phyloP scores from a whole-genome alignment of 35 echinoderm and acorn worm species.

The Heliocidaris tuberculata region DNA sequence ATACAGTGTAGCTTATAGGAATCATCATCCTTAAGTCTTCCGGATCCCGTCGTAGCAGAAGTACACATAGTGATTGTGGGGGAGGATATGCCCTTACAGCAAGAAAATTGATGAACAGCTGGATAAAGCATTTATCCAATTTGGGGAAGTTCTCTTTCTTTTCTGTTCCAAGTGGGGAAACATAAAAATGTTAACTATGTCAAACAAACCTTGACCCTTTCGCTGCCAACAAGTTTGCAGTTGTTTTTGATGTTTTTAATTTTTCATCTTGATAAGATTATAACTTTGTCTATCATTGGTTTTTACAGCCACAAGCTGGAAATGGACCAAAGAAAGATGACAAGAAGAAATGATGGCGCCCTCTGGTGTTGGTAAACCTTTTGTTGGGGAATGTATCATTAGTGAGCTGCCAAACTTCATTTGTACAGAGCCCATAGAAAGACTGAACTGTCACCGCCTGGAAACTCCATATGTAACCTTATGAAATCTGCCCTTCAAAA shows the following conservation, averaged over 20 bases:
- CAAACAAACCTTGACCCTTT: no score
- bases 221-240: no score
- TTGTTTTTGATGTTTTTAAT: background rate
- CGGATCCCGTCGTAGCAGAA: no score
- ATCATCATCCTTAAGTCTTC: no score
- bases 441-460: background rate
- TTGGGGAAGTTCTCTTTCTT: background rate
- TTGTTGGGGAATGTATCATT: background rate
- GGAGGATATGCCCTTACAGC: background rate
- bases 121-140: background rate
- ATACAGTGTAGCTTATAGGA: no score
- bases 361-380: background rate
- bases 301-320: constrained; percentile 47
- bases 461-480: background rate
- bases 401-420: background rate
- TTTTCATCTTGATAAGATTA: background rate
- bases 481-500: background rate
- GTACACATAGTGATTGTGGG: no score
- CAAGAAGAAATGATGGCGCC: constrained; percentile 31
- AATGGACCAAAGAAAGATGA: constrained; percentile 48
- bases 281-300: background rate
- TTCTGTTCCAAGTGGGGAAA: background rate
- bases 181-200: no score
- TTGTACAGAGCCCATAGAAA: background rate
- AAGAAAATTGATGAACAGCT: background rate